Conservation (phyloP, 2,797 vertebrate species). For the Rhyacichthys aspro region DNA sequence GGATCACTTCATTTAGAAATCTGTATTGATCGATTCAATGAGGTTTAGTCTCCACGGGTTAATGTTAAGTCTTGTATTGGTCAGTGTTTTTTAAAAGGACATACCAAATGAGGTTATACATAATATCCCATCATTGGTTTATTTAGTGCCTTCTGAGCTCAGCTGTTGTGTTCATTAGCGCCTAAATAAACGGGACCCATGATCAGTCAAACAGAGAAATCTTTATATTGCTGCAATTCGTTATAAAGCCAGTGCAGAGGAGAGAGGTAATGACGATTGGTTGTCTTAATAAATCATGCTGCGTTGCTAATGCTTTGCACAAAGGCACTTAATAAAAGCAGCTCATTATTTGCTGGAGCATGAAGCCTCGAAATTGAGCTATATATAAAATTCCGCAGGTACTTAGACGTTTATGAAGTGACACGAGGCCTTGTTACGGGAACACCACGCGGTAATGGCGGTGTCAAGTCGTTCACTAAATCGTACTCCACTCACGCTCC, state of each 20-base stretch:
- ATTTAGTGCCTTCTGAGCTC: not conserved
- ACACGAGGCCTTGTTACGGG: not conserved
- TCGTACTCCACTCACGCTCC: slow-evolving; percentile 1
- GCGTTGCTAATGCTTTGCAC: slow-evolving; percentile 3
- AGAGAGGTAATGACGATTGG: slow-evolving; percentile 4
- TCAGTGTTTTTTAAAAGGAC: not conserved
- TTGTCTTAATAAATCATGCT: slow-evolving; percentile 8
- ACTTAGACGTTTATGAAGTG: not conserved
- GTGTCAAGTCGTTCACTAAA: not conserved
- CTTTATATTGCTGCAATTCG: not conserved
- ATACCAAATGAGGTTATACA: not conserved
- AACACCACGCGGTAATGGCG: not conserved
- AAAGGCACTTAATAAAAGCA: slow-evolving; percentile 12
- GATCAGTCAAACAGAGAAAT: slow-evolving; percentile 3
- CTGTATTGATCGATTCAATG: slow-evolving; percentile 8
- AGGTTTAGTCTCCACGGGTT: not conserved
- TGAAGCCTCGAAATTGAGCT: slow-evolving; percentile 3
- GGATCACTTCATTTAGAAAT: slow-evolving; percentile 1
- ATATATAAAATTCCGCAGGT: slow-evolving; percentile 6
- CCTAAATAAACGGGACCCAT: not conserved
- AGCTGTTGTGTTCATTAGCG: not conserved
- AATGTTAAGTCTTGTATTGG: not conserved
- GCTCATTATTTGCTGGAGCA: not conserved
- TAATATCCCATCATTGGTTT: not conserved
- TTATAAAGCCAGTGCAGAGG: not conserved